Percentiles rank a stretch among this genome's conserved stretches.
Conservation (phyloP, 2,797 vertebrate genomes). For the Diplodus sargus region DNA sequence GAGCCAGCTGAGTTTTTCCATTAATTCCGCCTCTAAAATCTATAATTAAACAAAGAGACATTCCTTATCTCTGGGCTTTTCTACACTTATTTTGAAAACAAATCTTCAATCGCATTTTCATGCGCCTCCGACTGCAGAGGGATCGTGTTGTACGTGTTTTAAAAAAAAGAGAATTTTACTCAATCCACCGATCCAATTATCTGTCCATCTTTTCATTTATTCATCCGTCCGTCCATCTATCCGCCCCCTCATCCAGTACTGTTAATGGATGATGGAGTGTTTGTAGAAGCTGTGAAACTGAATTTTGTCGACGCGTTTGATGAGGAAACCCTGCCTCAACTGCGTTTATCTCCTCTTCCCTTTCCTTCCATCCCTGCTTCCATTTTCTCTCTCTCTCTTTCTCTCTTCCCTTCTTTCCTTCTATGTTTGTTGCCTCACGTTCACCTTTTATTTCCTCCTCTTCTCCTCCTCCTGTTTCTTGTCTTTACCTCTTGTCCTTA, state of each 20-base stretch:
- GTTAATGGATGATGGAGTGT: conserved; percentile 15
- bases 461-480: background rate
- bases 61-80: conserved; percentile 21
- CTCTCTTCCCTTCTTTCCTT: background rate
- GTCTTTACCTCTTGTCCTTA: background rate
- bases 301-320: background rate
- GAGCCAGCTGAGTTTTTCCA: conserved; percentile 56
- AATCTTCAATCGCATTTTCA: conserved; percentile 29
- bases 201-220: background rate
- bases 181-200: conserved; percentile 14
- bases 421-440: no score
- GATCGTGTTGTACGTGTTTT: conserved; percentile 6
- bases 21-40: conserved; percentile 65
- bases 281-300: conserved; percentile 1
- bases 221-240: background rate
- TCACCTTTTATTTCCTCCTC: background rate
- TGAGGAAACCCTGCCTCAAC: background rate
- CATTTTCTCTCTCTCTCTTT: no score
- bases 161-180: conserved; percentile 25
- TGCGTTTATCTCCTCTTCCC: background rate
- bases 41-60: conserved; percentile 68
- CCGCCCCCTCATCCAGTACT: conserved; percentile 11
- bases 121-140: conserved; percentile 12
- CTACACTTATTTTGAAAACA: background rate
- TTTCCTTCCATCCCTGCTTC: background rate